Conservation (phyloP, 2,888 invertebrate species). For the Lomographa bimaculata region DNA sequence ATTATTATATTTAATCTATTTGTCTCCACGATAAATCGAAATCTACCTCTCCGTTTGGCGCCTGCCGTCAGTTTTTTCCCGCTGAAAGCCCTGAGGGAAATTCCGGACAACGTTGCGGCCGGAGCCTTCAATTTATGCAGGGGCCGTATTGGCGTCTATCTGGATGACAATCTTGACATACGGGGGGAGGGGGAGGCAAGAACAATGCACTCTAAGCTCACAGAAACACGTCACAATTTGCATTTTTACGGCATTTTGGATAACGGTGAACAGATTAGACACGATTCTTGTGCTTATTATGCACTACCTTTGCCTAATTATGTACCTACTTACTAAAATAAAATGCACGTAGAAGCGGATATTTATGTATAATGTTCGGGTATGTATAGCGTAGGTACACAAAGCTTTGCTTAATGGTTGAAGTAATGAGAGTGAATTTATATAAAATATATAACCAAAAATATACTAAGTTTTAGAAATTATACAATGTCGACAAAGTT, state of each 20-base stretch:
- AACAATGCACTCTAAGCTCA: conserved; percentile 58
- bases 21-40: conserved; percentile 2
- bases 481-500: no score
- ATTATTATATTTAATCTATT: no score
- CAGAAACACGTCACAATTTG: conserved; percentile 26
- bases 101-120: conserved; percentile 62
- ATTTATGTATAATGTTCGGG: no score
- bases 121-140: conserved; percentile 77
- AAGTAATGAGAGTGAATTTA: no score
- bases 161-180: conserved; percentile 69
- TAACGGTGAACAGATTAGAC: conserved; percentile 6
- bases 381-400: no score
- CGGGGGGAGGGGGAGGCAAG: conserved; percentile 38
- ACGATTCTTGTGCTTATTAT: no score
- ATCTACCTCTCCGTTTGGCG: conserved; percentile 17
- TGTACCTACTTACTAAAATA: no score
- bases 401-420: no score
- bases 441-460: no score
- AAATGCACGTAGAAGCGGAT: no score
- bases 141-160: conserved; percentile 65
- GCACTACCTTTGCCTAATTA: no score
- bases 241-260: conserved; percentile 21
- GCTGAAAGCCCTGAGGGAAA: conserved; percentile 74
- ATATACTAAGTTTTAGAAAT: no score
- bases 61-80: conserved; percentile 47